These are phyloP conservation scores for sheep (Ovis aries) DNA, from an alignment of 2,113 vertebrate genomes.

Conservation along the genomic window ARS-UI_Ramb_v3.0 NC_056066.1:78716001-78716500, in stretches of 20 bases:
- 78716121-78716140: not conserved
- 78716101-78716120: conserved; percentile 19
- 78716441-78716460: not conserved
- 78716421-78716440: not conserved
- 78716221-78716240: not conserved
- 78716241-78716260: not conserved
- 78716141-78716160: not conserved
- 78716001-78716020: not conserved
- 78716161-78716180: not conserved
- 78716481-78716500: not conserved
- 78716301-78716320: not conserved
- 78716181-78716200: conserved; percentile 17
- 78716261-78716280: not conserved
- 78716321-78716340: not conserved
- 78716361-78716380: not conserved
- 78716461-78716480: not conserved
- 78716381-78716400: not conserved
- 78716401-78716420: not conserved
- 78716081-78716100: not conserved
- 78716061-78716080: not conserved
- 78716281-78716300: not conserved
- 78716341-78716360: not conserved
- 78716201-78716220: conserved; percentile 31
- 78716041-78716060: not conserved
- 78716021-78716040: not conserved